Evolutionary conservation across 2,888 invertebrate genomes (phyloP), one percentile per base, ranked within the genome.

Genomic region (Meiosimyza decipiens): DNA sequence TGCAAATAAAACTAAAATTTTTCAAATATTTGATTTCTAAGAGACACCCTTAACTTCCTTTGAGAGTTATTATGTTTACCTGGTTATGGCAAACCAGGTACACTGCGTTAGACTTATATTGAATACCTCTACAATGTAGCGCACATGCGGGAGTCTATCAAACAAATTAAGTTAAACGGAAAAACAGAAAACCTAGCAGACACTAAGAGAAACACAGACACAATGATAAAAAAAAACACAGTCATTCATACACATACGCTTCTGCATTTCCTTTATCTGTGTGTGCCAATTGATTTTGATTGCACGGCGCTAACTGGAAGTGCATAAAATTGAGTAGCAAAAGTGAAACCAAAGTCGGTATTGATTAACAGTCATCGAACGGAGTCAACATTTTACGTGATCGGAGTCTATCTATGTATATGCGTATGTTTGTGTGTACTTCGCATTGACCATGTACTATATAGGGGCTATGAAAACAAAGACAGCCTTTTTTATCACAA

Each of bases 121-220:
- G 63, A 49, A 47, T 40, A 40, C 40, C 40, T 40, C 40, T 40
- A 40, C 40, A 9, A 40, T 28, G 28, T 16, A 2, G n/a, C 40
- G 15, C 4, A 49, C 18, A 67, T 28, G 67, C 18, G 16, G 22
- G 67, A 54, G 67, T 67, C 55, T 54, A 55, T 47, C 33, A 55
- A 67, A 67, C 67, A 47, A 67, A 67, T 67, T 67, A 65, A 65
- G 65, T 65, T 52, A 33, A 54, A 54, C 65, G 65, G 28, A n/a
- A 51, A 15, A 65, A 40, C 65, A 65, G 16, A 40, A 40, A 40
- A 40, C 40, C 40, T 9, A 40, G 28, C 16, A 52, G 16, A n/a
- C 65, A 28, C 13, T 16, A 2, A 28, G 15, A 51, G 52, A 18
- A 49, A 50, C 22, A 50, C 16, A 63, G n/a, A 47, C 47, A 47